A percentile compares a stretch with the other conserved stretches of the same genome.
These are phyloP conservation scores for Tachycineta bicolor DNA, from an alignment of 2,113 vertebrate species.

Conservation along the genomic window DNA sequence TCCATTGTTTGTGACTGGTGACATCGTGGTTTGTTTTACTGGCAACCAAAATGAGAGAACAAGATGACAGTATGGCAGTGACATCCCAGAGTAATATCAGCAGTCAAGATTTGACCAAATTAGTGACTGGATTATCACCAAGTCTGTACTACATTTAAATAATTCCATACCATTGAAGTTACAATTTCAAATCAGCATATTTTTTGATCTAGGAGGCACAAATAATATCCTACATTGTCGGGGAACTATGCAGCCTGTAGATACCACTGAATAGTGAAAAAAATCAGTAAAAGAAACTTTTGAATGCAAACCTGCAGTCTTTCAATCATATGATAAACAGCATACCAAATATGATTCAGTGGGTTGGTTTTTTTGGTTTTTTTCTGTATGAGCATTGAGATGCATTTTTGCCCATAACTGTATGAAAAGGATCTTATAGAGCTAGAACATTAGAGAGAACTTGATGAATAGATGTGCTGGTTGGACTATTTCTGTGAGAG, in stretches of 20 bases:
- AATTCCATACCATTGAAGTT: background rate
- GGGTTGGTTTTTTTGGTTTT: conserved; percentile 31
- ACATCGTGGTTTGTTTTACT: background rate
- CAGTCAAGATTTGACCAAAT: background rate
- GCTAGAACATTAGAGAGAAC: background rate
- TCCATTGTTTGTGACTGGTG: background rate
- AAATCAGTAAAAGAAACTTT: conserved; percentile 63
- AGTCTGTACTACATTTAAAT: background rate
- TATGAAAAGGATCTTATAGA: conserved; percentile 6
- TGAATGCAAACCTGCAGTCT: conserved; percentile 47
- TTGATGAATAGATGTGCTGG: conserved; percentile 26
- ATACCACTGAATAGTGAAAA: conserved; percentile 41
- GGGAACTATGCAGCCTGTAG: background rate
- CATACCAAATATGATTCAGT: conserved; percentile 73
- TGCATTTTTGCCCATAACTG: background rate
- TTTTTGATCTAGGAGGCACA: background rate
- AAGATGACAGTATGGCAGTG: background rate
- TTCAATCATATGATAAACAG: conserved; percentile 67
- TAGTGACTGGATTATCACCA: background rate
- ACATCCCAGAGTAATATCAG: background rate
- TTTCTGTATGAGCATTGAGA: background rate
- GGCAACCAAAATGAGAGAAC: background rate
- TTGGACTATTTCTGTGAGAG: conserved; percentile 36
- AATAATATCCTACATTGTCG: background rate
- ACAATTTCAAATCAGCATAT: background rate